phyloP scores from a whole-genome alignment of 2,888 invertebrate genomes.

The Synergus umbraculus region DNA sequence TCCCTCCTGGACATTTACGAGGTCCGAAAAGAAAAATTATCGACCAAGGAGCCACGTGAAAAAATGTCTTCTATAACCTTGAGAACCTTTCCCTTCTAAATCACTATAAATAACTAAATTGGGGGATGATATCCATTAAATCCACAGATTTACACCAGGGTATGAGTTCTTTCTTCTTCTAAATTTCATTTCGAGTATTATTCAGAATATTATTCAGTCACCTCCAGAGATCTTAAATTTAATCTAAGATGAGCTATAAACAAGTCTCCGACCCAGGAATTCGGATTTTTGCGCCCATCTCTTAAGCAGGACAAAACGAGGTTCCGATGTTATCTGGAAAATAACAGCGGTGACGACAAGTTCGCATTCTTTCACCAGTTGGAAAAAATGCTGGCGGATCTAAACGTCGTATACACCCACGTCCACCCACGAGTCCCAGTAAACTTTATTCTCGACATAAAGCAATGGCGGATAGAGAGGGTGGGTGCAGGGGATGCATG shows the following conservation, averaged over 20 bases:
- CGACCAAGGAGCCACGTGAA: conserved; percentile 35
- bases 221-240: not conserved
- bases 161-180: not conserved
- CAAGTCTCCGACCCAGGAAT: not conserved
- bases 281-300: not conserved
- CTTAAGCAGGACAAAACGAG: conserved; percentile 13
- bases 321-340: conserved; percentile 27
- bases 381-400: conserved; percentile 54
- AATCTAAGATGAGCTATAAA: conserved; percentile 4
- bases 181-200: not conserved
- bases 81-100: conserved; percentile 36
- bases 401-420: conserved; percentile 56
- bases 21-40: conserved; percentile 52
- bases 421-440: conserved; percentile 54
- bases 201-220: not conserved
- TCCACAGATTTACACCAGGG: not conserved
- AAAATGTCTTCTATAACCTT: conserved; percentile 41
- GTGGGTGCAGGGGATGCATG: conserved; percentile 51
- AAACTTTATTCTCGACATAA: conserved; percentile 54
- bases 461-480: conserved; percentile 55
- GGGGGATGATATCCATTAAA: not conserved
- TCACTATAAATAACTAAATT: conserved; percentile 38
- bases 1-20: conserved; percentile 59
- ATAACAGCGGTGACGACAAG: conserved; percentile 17
- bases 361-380: conserved; percentile 5